Base-by-base conservation (phyloP, 2,113 vertebrate species). In the Sceloporus tristichus region DNA sequence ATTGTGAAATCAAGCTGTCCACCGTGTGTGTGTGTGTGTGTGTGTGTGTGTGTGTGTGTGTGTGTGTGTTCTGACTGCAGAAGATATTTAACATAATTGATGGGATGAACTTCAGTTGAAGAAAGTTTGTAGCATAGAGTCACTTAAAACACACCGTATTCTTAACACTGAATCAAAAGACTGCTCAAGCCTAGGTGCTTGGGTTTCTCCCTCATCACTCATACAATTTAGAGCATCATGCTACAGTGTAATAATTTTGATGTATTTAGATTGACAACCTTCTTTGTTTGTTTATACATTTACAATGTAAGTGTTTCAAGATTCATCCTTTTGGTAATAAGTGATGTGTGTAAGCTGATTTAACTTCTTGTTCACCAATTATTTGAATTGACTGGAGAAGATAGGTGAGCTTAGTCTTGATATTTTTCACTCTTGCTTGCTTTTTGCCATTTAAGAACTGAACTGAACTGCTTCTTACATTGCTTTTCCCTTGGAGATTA, bases 361-460 rank as follows among this genome's bases (percentile, higher is more conserved):
- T 54, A 42, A 65, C 56, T 82, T 77, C 56, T 82, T 77, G n/a
- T 82, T 34, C 65, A 23, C 11, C 66, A 83, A 62, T 62, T 65
- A 25, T 5, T 53, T 53, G 56, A 80, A 56, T 11, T 59, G 19
- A 48, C 74, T 4, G 68, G 27, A 25, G 65, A 0, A 1, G 10
- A 82, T 78, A 79, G 56, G 48, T 70, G n/a, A 73, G 56, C 9
- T 65, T 21, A 2, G 21, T 66, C 34, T 66, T 66, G 23, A 65
- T 66, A 27, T 82, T 66, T 81, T n/a, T 38, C 54, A 18, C 59
- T 62, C 73, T 74, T 76, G 8, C 14, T 85, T 38, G 13, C 25
- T 76, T 66, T 85, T 42, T 85, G 25, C 27, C 4, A 73, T 85
- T 83, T 78, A 77, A 66, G 56, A 84, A n/a, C 29, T 56, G 53